These are phyloP conservation scores for Phorcus lineatus DNA, from an alignment of 2,888 invertebrate species.

Conservation along the genomic window DNA sequence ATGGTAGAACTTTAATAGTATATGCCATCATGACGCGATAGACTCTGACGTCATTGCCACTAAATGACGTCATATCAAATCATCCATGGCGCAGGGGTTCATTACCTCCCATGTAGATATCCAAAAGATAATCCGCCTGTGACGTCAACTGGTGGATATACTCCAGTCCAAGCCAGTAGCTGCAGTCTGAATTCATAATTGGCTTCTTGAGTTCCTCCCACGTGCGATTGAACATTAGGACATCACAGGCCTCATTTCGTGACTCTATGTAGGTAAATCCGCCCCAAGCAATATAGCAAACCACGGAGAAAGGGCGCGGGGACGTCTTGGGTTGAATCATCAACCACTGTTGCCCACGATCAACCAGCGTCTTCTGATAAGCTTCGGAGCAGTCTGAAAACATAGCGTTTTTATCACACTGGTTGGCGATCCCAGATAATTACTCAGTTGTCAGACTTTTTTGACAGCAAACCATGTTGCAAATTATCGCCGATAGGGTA, in stretches of 20 bases:
- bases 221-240: not conserved
- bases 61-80: too few species aligned
- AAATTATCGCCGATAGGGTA: too few species aligned
- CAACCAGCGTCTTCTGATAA: not conserved
- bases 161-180: slow-evolving; percentile 1
- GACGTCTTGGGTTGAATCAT: not conserved
- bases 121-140: not conserved
- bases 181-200: not conserved
- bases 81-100: too few species aligned
- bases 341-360: not conserved
- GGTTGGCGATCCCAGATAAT: too few species aligned
- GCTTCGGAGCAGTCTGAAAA: slow-evolving; percentile 8
- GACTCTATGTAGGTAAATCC: not conserved
- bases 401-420: too few species aligned
- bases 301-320: not conserved
- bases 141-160: not conserved
- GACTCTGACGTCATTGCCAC: too few species aligned
- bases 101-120: not conserved
- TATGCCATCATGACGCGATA: too few species aligned
- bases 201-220: not conserved
- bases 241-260: not conserved
- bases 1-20: too few species aligned
- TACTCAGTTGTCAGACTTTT: too few species aligned
- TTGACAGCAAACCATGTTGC: too few species aligned
- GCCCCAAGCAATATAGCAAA: not conserved